Evolutionary conservation across 2,888 invertebrate species (phyloP).

Genomic region (Chironomus tentans): DNA sequence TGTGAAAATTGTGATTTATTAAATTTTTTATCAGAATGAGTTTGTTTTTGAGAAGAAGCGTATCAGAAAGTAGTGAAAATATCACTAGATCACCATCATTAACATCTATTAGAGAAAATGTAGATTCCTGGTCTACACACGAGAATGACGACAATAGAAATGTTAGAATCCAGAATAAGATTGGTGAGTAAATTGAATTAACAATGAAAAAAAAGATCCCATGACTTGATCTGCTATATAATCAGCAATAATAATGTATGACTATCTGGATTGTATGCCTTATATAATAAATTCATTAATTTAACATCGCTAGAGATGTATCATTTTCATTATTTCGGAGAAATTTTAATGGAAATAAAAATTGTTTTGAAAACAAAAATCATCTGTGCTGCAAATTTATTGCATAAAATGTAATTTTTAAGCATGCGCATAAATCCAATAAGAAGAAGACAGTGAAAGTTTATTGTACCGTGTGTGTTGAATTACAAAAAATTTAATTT

Average conservation of each 20-base stretch:
- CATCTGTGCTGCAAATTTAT: not conserved
- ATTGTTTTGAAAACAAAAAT: constrained; percentile 15
- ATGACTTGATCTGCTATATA: too few species aligned
- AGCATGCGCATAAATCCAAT: not conserved
- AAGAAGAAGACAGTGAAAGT: not conserved
- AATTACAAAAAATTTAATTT: not conserved
- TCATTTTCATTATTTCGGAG: not conserved
- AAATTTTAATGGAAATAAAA: not conserved
- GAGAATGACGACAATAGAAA: constrained; percentile 11
- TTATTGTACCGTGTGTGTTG: not conserved
- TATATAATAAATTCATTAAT: too few species aligned
- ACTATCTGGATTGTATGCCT: too few species aligned
- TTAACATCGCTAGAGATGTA: too few species aligned
- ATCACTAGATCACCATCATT: constrained; percentile 48
- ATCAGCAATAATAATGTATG: too few species aligned
- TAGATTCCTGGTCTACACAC: constrained; percentile 33
- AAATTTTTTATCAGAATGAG: constrained; percentile 1
- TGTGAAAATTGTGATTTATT: too few species aligned
- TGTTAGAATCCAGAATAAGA: not conserved
- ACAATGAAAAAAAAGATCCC: too few species aligned
- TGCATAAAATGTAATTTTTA: not conserved
- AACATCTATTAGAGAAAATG: constrained; percentile 46
- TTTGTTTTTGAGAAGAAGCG: constrained; percentile 8
- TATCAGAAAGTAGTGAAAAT: constrained; percentile 34
- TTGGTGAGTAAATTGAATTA: not conserved